A percentile compares a stretch with the other conserved stretches of the same genome.
Conservation (phyloP, 2,888 invertebrate species). For the Ernsta delagoae region DNA sequence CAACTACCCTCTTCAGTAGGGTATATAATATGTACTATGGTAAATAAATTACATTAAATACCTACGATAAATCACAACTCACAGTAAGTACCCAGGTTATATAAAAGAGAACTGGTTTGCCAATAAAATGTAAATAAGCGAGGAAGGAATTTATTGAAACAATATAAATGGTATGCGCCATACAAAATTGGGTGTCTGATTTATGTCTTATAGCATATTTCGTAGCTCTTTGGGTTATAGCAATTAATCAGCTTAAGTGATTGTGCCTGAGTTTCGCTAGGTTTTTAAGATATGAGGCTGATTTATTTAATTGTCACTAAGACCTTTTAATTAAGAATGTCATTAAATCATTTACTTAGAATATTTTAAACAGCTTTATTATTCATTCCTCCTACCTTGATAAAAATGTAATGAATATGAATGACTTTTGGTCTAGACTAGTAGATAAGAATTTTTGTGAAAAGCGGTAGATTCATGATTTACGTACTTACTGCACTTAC, state of each 20-base stretch:
- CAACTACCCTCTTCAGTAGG: too few species aligned
- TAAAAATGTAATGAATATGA: too few species aligned
- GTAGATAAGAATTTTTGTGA: too few species aligned
- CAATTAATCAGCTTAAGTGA: conserved; percentile 29
- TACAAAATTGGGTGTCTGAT: conserved; percentile 15
- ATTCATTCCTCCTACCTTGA: background rate
- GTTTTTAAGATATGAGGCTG: conserved; percentile 29
- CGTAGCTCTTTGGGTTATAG: conserved; percentile 12
- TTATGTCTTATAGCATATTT: conserved; percentile 20
- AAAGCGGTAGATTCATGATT: too few species aligned
- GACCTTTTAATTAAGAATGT: conserved; percentile 16
- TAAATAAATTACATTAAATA: too few species aligned
- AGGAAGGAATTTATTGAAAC: conserved; percentile 12
- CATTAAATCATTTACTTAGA: conserved; percentile 1
- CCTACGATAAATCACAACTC: background rate
- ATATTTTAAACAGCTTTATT: background rate
- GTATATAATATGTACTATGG: too few species aligned
- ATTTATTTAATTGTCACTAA: conserved; percentile 19
- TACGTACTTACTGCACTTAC: too few species aligned
- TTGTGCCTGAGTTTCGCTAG: conserved; percentile 19
- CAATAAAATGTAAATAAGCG: conserved; percentile 12
- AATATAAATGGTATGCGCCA: conserved; percentile 21
- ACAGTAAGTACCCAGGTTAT: background rate
- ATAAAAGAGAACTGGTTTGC: conserved; percentile 9
- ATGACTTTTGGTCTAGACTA: too few species aligned